phyloP scores from a whole-genome alignment of 2,888 invertebrate genomes.

The Tenodera sinensis region DNA sequence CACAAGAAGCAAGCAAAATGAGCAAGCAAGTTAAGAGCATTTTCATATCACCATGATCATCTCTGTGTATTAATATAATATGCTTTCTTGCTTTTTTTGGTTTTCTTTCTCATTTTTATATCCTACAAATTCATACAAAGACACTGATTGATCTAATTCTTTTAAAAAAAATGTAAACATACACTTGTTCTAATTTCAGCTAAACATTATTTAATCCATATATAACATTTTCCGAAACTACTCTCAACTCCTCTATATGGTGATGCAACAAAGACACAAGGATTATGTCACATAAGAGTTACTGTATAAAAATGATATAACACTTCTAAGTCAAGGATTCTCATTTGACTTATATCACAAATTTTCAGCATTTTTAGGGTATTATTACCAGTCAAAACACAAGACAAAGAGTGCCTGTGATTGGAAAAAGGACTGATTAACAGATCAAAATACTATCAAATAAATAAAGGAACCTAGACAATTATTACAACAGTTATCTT shows the following conservation, averaged over 20 bases:
- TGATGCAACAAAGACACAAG: neutral
- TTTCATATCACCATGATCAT: neutral
- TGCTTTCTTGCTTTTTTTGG: neutral
- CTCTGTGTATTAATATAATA: neutral
- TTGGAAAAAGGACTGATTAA: neutral
- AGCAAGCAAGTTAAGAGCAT: conserved; percentile 4
- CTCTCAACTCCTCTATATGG: neutral
- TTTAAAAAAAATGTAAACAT: neutral
- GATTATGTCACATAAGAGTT: neutral
- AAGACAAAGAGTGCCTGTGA: neutral
- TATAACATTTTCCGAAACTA: neutral
- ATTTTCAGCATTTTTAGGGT: neutral
- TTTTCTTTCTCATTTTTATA: neutral
- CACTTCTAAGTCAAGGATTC: neutral
- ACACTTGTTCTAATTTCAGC: conserved; percentile 1
- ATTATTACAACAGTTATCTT: neutral
- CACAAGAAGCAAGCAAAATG: neutral
- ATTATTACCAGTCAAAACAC: neutral
- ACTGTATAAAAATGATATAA: conserved; percentile 2
- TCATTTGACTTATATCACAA: neutral
- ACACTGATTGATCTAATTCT: conserved; percentile 3
- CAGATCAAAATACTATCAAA: neutral
- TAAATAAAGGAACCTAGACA: neutral
- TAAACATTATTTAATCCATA: neutral
- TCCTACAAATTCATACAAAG: conserved; percentile 1